Evolutionary conservation across 2,888 invertebrate species (phyloP).

Genomic region (Cantharis lateralis): DNA sequence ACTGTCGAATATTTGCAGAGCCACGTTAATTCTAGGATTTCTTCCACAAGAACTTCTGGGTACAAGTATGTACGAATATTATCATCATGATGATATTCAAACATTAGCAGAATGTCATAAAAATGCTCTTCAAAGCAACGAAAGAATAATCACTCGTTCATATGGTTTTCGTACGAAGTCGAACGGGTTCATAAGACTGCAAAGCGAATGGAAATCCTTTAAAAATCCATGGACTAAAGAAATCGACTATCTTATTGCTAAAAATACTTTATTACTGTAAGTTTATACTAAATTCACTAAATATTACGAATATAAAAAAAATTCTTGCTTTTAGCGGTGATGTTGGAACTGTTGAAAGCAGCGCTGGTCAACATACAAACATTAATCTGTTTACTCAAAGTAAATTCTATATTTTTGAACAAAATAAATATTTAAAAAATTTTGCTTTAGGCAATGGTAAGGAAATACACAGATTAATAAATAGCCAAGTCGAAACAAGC

Average conservation of each 20-base stretch:
- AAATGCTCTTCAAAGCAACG: conserved; percentile 69
- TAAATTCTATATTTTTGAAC: conserved; percentile 47
- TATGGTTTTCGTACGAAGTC: conserved; percentile 83
- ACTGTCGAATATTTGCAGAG: conserved; percentile 61
- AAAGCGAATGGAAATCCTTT: conserved; percentile 88
- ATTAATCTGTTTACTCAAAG: conserved; percentile 63
- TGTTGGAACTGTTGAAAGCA: conserved; percentile 58
- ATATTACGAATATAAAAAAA: neutral
- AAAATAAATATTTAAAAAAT: neutral
- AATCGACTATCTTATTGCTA: conserved; percentile 86
- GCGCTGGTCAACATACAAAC: conserved; percentile 57
- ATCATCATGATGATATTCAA: conserved; percentile 79
- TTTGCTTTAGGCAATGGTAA: conserved; percentile 54
- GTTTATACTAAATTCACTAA: conserved; percentile 40
- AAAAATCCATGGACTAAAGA: conserved; percentile 96
- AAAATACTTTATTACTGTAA: conserved; percentile 78
- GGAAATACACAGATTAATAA: conserved; percentile 72
- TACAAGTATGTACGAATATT: conserved; percentile 92
- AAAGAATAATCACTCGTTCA: conserved; percentile 68
- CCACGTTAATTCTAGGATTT: conserved; percentile 86
- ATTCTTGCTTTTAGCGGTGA: conserved; percentile 54
- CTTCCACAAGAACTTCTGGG: conserved; percentile 91
- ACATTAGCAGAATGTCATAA: conserved; percentile 84
- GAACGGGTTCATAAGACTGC: conserved; percentile 72
- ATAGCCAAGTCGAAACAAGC: conserved; percentile 79